phyloP scores from a whole-genome alignment of 2,888 invertebrate species.

The Cepaea hortensis region DNA sequence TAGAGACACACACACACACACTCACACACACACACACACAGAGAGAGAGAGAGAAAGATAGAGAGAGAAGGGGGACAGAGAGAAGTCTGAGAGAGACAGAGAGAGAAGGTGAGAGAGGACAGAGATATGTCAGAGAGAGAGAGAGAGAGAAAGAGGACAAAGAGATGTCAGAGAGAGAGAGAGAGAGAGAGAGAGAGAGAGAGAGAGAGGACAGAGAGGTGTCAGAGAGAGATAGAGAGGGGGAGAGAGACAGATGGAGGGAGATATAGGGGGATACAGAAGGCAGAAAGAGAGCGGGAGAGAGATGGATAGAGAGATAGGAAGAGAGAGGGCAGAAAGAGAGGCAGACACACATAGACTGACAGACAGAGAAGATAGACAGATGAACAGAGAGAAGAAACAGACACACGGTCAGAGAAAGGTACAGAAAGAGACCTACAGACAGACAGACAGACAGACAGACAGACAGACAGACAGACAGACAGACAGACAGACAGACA shows the following conservation, averaged over 20 bases:
- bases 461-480: slow-evolving; percentile 6
- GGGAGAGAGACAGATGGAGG: not conserved
- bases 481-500: slow-evolving; percentile 14
- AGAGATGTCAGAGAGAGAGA: slow-evolving; percentile 9
- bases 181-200: slow-evolving; percentile 32
- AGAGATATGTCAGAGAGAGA: not conserved
- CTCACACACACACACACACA: too few relatives aligned
- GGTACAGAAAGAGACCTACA: not conserved
- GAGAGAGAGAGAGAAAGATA: not conserved
- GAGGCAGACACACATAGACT: not conserved
- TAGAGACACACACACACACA: too few relatives aligned
- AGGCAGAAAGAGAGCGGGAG: not conserved
- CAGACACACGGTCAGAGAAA: not conserved
- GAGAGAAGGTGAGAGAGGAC: not conserved
- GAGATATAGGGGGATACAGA: not conserved
- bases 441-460: slow-evolving; percentile 7
- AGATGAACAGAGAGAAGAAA: not conserved
- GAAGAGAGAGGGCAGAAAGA: not conserved
- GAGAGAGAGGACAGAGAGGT: not conserved
- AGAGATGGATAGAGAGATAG: not conserved
- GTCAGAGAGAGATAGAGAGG: not conserved
- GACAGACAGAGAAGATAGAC: too few relatives aligned
- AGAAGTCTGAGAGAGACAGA: not conserved
- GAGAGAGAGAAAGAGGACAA: slow-evolving; percentile 14
- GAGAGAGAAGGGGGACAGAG: slow-evolving; percentile 13